Base-by-base conservation (phyloP, 2,113 vertebrate species). In the Psittacus erithacus region DNA sequence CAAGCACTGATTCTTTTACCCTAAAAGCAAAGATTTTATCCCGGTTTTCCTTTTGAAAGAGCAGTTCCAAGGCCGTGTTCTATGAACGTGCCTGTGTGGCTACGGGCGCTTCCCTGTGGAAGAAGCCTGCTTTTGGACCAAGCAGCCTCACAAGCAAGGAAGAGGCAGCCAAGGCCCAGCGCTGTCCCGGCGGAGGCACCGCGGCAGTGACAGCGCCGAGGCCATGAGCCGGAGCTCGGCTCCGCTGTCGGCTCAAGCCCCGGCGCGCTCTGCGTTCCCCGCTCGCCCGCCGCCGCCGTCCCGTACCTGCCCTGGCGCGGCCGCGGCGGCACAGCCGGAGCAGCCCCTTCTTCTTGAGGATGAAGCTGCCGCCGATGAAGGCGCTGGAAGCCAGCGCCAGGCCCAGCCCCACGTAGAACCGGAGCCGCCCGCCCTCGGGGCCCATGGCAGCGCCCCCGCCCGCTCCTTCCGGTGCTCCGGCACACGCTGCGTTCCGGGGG, bases 271-370 rank as follows among this genome's bases (percentile, higher is more conserved):
- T 3, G 55, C 55, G 33, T 6, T 14, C 55, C 55, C 55, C 33
- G 20, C 1, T 57, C 18, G 11, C 53, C 31, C 31, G 18, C 53
- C 55, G 18, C 29, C 55, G 50, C 33, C 15, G 6, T 31, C 9
- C 29, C n/a, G 62, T 97, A 99, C 98, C 98, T 98, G 98, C 98
- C 96, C 98, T 92, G 93, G 95, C 91, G 31, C 97, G 98, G 17
- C 98, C 98, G 53, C 93, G 98, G 81, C 97, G 88, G 87, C 97
- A 97, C 93, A 99, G 80, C 87, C 98, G 97, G 73, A 99, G 97
- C 60, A 99, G 97, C 38, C 98, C 98, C 95, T 98, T 98, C 97
- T 99, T 99, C 96, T 99, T 98, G 81, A 99, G 96, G 43, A 99
- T 98, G 94, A 98, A 99, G 81, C 98, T 99, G 15, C 91, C 35